These are phyloP conservation scores for Forbesichthys agassizii DNA, from an alignment of 2,113 vertebrate genomes.

Conservation along the genomic window DNA sequence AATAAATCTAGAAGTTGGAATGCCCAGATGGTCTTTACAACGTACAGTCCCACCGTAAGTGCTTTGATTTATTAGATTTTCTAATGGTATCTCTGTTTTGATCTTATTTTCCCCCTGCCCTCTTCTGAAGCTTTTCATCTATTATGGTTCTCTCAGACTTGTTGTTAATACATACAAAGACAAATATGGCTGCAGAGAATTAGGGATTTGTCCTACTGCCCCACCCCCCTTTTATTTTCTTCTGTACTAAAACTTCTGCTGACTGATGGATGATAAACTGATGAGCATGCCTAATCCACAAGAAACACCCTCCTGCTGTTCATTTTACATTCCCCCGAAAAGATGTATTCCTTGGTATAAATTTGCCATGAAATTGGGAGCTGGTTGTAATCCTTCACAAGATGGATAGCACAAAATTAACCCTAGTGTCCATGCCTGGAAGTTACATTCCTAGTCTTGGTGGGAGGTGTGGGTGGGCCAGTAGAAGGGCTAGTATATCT, in stretches of 20 bases:
- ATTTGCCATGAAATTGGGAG: conserved; percentile 77
- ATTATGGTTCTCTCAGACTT: conserved; percentile 71
- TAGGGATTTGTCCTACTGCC: conserved; percentile 46
- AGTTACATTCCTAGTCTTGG: conserved; percentile 51
- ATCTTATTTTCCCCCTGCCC: conserved; percentile 74
- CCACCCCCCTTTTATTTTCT: conserved; percentile 13
- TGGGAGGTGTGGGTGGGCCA: conserved; percentile 46
- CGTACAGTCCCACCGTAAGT: conserved; percentile 63
- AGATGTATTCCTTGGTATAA: conserved; percentile 68
- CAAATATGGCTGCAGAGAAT: conserved; percentile 70
- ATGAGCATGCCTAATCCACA: conserved; percentile 75
- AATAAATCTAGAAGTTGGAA: conserved; percentile 72
- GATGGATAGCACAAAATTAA: conserved; percentile 58
- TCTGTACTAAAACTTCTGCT: conserved; percentile 50
- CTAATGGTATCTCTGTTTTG: conserved; percentile 78
- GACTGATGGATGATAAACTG: conserved; percentile 78
- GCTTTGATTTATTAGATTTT: conserved; percentile 78
- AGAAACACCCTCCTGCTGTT: conserved; percentile 64
- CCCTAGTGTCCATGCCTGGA: conserved; percentile 36
- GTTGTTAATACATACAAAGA: conserved; percentile 79
- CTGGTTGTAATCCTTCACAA: conserved; percentile 67
- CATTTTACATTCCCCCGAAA: conserved; percentile 69
- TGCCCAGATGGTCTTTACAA: conserved; percentile 76
- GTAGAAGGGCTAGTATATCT: conserved; percentile 24
- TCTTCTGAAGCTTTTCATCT: conserved; percentile 77